Percentiles rank a stretch among this genome's conserved stretches.
phyloP scores from a whole-genome alignment of 2,113 vertebrate genomes.

The Pelusios castaneus region DNA sequence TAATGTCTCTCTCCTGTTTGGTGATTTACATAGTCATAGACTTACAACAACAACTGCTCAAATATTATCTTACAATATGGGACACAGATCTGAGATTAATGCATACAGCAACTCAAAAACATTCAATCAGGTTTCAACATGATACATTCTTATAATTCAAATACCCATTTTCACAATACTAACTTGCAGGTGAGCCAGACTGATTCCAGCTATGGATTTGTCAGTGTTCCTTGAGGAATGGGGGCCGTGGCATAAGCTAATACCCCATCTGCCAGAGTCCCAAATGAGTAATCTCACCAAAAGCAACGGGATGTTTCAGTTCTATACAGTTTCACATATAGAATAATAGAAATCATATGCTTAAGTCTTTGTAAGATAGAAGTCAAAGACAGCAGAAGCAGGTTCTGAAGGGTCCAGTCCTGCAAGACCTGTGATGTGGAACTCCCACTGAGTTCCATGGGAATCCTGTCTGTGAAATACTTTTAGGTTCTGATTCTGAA shows the following conservation, averaged over 20 bases:
- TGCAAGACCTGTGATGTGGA: background rate
- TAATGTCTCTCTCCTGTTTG: background rate
- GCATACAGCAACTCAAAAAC: background rate
- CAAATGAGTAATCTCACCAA: accelerated
- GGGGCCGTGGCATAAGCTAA: background rate
- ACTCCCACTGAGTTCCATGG: background rate
- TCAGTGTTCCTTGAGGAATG: background rate
- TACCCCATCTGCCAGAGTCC: background rate
- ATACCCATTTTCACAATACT: background rate
- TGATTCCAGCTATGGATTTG: background rate
- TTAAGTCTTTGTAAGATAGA: background rate
- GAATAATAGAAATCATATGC: background rate
- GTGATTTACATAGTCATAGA: background rate
- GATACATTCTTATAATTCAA: background rate
- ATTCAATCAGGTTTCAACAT: background rate
- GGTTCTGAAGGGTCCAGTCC: background rate
- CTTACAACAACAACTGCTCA: background rate
- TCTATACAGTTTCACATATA: background rate
- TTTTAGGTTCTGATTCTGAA: background rate
- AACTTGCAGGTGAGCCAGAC: background rate
- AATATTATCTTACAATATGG: background rate
- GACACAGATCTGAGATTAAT: background rate
- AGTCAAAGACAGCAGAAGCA: background rate
- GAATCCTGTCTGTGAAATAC: background rate
- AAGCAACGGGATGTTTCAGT: background rate